Evolutionary conservation across 2,888 invertebrate genomes (phyloP).

Genomic region (Sinopyrophorus schimmeli): DNA sequence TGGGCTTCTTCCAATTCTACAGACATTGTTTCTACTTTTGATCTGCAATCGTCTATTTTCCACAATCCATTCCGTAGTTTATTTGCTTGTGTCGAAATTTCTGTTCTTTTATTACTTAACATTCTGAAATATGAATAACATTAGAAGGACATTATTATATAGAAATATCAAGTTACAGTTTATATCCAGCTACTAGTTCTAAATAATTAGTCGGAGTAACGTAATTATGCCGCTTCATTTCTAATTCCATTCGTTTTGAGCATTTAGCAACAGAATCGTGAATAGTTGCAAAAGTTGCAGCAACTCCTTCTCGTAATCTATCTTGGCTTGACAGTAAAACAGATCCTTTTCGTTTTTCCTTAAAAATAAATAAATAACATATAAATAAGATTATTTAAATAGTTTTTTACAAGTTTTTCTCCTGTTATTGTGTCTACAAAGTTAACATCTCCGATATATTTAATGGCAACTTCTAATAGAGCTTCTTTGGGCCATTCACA

Average conservation of each 20-base stretch:
- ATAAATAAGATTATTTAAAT: background rate
- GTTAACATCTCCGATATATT: constrained; percentile 74
- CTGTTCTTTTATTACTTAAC: constrained; percentile 70
- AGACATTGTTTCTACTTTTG: constrained; percentile 81
- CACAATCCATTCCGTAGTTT: constrained; percentile 80
- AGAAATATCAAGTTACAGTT: constrained; percentile 61
- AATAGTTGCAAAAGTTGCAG: constrained; percentile 77
- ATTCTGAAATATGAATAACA: constrained; percentile 59
- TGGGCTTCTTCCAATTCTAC: constrained; percentile 79
- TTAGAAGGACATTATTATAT: constrained; percentile 4
- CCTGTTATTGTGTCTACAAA: constrained; percentile 73
- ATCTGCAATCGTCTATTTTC: constrained; percentile 85
- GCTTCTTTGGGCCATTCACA: constrained; percentile 88
- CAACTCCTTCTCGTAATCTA: constrained; percentile 65
- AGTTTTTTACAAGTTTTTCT: constrained; percentile 55
- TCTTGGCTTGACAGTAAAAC: constrained; percentile 58
- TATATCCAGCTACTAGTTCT: constrained; percentile 82
- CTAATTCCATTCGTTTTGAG: constrained; percentile 72
- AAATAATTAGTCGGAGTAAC: constrained; percentile 89
- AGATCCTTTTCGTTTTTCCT: constrained; percentile 50
- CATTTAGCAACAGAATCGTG: constrained; percentile 79
- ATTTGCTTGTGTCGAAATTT: constrained; percentile 73
- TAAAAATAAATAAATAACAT: constrained; percentile 17
- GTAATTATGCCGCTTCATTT: constrained; percentile 82
- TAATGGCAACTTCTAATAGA: constrained; percentile 84